These are phyloP conservation scores for Mesochorus sp. DNA, from an alignment of 2,888 invertebrate species.

Conservation along the genomic window DNA sequence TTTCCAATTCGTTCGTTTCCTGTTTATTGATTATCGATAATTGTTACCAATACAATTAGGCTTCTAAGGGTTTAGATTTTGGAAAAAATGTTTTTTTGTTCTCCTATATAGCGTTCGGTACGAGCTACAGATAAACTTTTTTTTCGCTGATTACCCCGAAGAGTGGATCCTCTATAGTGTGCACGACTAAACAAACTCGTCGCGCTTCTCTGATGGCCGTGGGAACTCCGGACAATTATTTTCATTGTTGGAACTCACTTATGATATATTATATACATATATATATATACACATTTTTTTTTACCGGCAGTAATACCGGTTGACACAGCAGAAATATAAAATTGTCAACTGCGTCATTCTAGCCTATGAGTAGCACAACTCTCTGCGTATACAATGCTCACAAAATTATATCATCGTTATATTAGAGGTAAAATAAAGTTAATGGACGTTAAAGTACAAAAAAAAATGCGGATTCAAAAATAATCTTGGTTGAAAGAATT, in stretches of 20 bases:
- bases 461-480: no score
- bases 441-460: no score
- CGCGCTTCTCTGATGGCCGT: constrained; percentile 73
- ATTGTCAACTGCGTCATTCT: constrained; percentile 75
- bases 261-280: background rate
- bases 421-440: constrained; percentile 4
- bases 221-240: constrained; percentile 79
- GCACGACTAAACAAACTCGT: constrained; percentile 63
- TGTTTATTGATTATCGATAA: no score
- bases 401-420: constrained; percentile 3
- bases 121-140: background rate
- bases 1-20: no score
- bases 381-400: constrained; percentile 1
- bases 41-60: no score
- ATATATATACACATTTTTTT: no score
- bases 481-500: no score
- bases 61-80: no score
- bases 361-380: constrained; percentile 30
- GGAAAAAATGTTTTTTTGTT: background rate
- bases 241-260: constrained; percentile 71
- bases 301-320: constrained; percentile 33
- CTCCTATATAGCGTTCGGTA: background rate
- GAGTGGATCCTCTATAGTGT: background rate
- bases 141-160: constrained; percentile 15
- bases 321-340: constrained; percentile 57